Evolutionary conservation across 2,888 invertebrate genomes (phyloP).

Genomic region (Argyresthia albistria): DNA sequence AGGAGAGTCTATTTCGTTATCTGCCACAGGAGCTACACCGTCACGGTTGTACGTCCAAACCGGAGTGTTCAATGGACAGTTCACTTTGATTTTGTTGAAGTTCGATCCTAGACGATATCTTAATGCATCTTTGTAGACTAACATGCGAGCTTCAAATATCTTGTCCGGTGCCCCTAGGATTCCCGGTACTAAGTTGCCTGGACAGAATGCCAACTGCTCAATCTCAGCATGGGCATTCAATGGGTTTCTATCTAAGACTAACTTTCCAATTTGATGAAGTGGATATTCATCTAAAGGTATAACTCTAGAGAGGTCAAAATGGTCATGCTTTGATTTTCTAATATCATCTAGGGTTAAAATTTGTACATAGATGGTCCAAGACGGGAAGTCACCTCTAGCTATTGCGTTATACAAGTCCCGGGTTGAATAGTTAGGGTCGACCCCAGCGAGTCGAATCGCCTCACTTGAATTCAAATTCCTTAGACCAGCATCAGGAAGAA

Average conservation of each 20-base stretch:
- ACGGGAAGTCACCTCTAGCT: not conserved
- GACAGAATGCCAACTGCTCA: not conserved
- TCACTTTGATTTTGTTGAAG: not conserved
- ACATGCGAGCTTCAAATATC: slow-evolving; percentile 58
- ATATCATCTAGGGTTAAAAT: not conserved
- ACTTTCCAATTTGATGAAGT: slow-evolving; percentile 56
- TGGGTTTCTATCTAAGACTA: slow-evolving; percentile 59
- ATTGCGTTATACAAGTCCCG: not conserved
- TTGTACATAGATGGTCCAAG: not conserved
- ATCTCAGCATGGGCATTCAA: slow-evolving; percentile 21
- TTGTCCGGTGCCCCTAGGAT: slow-evolving; percentile 37
- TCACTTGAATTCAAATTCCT: not conserved
- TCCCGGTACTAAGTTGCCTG: not conserved
- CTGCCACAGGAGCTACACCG: slow-evolving; percentile 76
- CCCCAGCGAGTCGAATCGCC: not conserved
- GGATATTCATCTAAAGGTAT: slow-evolving; percentile 48
- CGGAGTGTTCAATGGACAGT: slow-evolving; percentile 14
- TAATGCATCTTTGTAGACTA: slow-evolving; percentile 69
- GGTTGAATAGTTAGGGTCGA: not conserved
- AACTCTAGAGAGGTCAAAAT: not conserved
- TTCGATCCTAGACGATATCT: slow-evolving; percentile 31
- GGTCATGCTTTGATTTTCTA: not conserved
- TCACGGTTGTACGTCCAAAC: slow-evolving; percentile 84
- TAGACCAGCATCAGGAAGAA: not conserved
- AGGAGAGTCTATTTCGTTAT: slow-evolving; percentile 85